A percentile compares a stretch with the other conserved stretches of the same genome.
phyloP scores from a whole-genome alignment of 1,140 invertebrate species.

The Sipha flava region DNA sequence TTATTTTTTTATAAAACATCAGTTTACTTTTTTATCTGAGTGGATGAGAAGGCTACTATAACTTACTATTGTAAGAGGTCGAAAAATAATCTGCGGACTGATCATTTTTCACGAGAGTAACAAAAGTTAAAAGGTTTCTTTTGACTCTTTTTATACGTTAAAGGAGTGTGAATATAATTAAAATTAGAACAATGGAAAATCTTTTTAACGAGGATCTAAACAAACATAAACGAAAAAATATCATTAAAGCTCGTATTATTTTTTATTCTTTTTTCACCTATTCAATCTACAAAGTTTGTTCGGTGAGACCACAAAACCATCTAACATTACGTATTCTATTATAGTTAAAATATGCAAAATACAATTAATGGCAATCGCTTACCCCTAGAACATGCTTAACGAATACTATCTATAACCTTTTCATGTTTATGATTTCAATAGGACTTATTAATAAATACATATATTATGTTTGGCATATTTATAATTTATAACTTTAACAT shows the following conservation, averaged over 20 bases:
- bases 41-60: not conserved
- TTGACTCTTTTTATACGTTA: not conserved
- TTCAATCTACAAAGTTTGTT: not conserved
- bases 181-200: slow-evolving; percentile 3
- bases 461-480: not conserved
- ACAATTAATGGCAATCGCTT: not conserved
- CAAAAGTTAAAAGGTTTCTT: slow-evolving; percentile 18
- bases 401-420: not conserved
- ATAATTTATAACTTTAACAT: not conserved
- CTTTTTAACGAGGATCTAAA: not conserved
- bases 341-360: not conserved
- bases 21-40: not conserved
- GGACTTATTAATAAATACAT: not conserved
- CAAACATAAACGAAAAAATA: not conserved
- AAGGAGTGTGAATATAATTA: slow-evolving; percentile 26
- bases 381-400: not conserved
- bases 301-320: too few relatives aligned
- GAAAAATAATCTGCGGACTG: not conserved
- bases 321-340: not conserved
- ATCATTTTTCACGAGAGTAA: slow-evolving; percentile 8
- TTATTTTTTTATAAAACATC: not conserved
- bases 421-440: not conserved
- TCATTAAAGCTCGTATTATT: not conserved
- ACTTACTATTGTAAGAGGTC: not conserved
- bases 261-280: not conserved